Evolutionary conservation across 1,140 invertebrate species (phyloP).

Genomic region (Drosophila tsacasi): DNA sequence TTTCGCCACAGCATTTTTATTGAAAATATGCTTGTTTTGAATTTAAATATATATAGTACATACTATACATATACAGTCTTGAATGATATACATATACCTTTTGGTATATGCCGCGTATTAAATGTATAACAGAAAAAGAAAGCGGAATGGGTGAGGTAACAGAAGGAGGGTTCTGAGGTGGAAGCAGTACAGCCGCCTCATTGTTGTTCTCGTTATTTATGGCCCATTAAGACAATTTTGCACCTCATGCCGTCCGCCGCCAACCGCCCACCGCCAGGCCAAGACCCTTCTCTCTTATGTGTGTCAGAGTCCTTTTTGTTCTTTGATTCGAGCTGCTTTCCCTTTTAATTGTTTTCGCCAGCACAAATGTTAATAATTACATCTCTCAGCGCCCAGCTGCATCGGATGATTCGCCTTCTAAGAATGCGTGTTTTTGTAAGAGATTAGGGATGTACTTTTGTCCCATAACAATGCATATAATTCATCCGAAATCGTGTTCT

Average conservation of each 20-base stretch:
- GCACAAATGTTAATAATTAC: conserved; percentile 81
- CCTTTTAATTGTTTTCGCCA: conserved; percentile 66
- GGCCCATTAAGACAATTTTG: conserved; percentile 70
- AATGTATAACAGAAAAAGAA: conserved; percentile 20
- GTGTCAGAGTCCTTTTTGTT: conserved; percentile 61
- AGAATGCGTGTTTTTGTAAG: conserved; percentile 12
- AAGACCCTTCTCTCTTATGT: conserved; percentile 37
- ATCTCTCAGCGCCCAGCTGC: conserved; percentile 21
- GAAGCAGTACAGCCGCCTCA: conserved; percentile 71
- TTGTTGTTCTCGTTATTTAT: conserved; percentile 81
- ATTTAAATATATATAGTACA: no score
- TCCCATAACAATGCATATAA: conserved; percentile 78
- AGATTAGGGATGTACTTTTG: conserved; percentile 61
- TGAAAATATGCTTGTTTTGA: no score
- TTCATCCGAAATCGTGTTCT: conserved; percentile 69
- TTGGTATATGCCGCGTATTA: neutral
- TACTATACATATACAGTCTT: no score
- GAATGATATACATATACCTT: neutral
- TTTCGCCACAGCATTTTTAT: no score
- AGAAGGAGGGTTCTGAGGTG: conserved; percentile 34
- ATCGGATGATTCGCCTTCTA: conserved; percentile 33
- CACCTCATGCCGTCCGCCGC: conserved; percentile 3
- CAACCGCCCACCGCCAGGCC: conserved; percentile 3
- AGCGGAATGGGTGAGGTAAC: neutral
- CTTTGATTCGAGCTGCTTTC: conserved; percentile 55